Evolutionary conservation across 1,140 invertebrate genomes (phyloP), one percentile per base, ranked within the genome.

Genomic region (Drosophila melanica): DNA sequence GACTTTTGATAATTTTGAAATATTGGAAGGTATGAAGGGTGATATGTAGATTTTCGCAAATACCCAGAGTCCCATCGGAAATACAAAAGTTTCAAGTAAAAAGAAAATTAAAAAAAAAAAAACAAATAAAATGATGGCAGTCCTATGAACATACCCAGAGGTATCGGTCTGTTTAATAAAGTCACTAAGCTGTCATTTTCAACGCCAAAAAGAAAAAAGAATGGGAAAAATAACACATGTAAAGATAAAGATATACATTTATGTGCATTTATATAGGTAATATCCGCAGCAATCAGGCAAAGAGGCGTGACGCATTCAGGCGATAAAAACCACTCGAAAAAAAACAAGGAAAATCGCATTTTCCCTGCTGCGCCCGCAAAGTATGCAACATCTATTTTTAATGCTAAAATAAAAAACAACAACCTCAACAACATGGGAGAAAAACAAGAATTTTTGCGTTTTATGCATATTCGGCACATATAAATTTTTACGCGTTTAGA

Each of bases 401-500:
- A 62, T 64, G 57, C 18, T 18, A n/a, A 16, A 27, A 50, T 5
- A 58, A 59, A 60, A 41, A 47, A 68, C 27, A 27, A 27, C 27
- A 41, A 57, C 33, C 47, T 30, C n/a, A 23, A 41, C n/a, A 16
- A 27, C 39, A 58, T 10, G 50, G 62, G 30, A 67, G 16, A 44
- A 69, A 50, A 54, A 63, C 51, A 74, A 42, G 39, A 35, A 41
- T 62, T 30, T 57, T 57, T 10, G 35, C 33, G 18, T 75, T 75
- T 65, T 75, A 58, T 75, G 73, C 73, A 75, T 64, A 71, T 75
- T 69, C 54, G 59, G 60, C 39, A 72, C 27, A 71, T 78, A 79
- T 79, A 86, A 33, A 87, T 79, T 86, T 86, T 86, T 87, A 86
- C 82, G 82, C 82, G 82, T 33, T 87, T 86, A 86, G 82, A 86